Base-by-base conservation (phyloP, 1,140 invertebrate genomes). In the Brachionus calyciflorus region DNA sequence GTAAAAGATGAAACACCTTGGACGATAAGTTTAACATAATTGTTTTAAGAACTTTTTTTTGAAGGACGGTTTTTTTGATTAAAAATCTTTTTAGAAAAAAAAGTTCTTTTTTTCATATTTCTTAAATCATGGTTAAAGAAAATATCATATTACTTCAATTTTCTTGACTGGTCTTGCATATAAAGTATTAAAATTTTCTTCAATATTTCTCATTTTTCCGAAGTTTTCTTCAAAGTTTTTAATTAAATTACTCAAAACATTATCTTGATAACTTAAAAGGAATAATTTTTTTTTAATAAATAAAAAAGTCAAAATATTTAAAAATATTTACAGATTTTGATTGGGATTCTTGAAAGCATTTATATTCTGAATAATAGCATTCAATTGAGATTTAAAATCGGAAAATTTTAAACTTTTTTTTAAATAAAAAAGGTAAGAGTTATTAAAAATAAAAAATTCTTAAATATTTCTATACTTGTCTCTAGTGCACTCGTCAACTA, bases 291-390 rank as follows among this genome's bases (percentile, higher is more conserved):
- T 3, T 37, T 3, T 37, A 37, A 37, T 5, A 37, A 37, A 37
- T 37, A 37, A 37, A 21, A 55, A 55, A 55, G 33, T 55, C n/a
- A 14, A 55, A 3, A 30, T 5, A 55, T n/a, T n/a, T n/a, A 21
- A 21, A 21, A 55, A 33, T 60, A n/a, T 5, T 46, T 73, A 73
- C 69, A 73, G 14, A 55, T 73, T 49, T 73, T 73, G 69, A 49
- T 17, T 24, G 7, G 69, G 46, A 26, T 73, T 41, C 30, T 55
- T 49, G 17, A 73, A 51, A 14, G 24, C 46, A 14, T 37, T 40
- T 10, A 73, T 4, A 30, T 49, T 28, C n/a, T 73, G 21, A 73
- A 5, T 73, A 6, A 73, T 33, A 1, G 9, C n/a, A 30, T 49
- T 49, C 10, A 73, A 28, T 9, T 53, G 19, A 3, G 33, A 40